Evolutionary conservation across 2,113 vertebrate species (phyloP), one percentile per base, ranked within the genome.

Genomic region (Chinchilla lanigera): DNA sequence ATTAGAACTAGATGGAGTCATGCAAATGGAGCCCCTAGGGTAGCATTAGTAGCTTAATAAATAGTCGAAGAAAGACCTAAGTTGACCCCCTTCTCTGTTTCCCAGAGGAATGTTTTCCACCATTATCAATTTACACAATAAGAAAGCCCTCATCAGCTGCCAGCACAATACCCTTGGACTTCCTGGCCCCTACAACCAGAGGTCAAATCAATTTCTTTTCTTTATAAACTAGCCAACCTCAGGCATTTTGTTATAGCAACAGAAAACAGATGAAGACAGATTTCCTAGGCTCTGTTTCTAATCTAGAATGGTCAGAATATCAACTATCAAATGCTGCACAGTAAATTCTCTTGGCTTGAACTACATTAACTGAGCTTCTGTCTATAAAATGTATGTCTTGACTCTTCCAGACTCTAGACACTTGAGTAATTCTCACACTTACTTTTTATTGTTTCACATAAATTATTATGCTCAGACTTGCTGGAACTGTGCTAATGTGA

Each of bases 381-480:
- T 75, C 73, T 56, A 30, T 30, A 63, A 90, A 85, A 90, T 12
- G 17, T 50, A 35, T 35, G 77, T 54, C 50, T 54, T 80, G 50
- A n/a, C 4, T 80, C 54, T 80, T 54, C 30, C 77, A 52, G 47
- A 52, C 73, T 93, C 28, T 44, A 89, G 89, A 96, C 17, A 54
- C 73, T 90, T 60, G 41, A 94, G 77, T 10, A 52, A 54, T 54
- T 30, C 24, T 91, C 71, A 22, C 24, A 77, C 26, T 92, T 83
- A 50, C 10, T 87, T 95, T 87, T 78, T 44, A 52, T 77, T 60
- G 38, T 38, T 61, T 90, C 52, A 47, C 22, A 56, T 75, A 80
- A 94, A 92, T 60, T 90, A 73, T 69, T 94, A 65, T 61, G 58
- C 41, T 97, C 47, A 94, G 30, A 94, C 47, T 86, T 28, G 28